Percentiles rank a stretch among this genome's conserved stretches.
Evolutionary conservation across 2,113 vertebrate species (phyloP).

Genomic region (Sinocyclocheilus anshuiensis): DNA sequence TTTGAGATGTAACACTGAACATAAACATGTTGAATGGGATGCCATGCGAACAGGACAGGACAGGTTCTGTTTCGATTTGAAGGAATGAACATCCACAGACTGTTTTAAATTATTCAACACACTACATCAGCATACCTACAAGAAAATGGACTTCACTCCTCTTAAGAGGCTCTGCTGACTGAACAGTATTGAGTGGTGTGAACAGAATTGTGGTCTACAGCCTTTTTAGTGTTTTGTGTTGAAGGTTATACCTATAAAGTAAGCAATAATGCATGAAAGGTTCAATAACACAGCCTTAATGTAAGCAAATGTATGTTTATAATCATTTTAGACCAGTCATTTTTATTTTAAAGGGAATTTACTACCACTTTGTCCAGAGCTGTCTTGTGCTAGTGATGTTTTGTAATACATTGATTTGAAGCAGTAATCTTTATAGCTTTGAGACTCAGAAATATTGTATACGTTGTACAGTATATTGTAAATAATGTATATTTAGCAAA

Average conservation of each 20-base stretch:
- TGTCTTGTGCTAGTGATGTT: conserved; percentile 7
- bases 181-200: neutral
- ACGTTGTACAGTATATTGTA: neutral
- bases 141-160: conserved; percentile 19
- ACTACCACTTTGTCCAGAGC: conserved; percentile 9
- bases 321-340: neutral
- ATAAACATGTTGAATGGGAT: conserved; percentile 1
- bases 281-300: conserved; percentile 17
- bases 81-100: neutral
- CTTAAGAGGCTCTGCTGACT: neutral
- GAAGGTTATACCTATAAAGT: neutral
- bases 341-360: conserved; percentile 12
- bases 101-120: conserved; percentile 9
- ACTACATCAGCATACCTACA: neutral
- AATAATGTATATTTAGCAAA: conserved; percentile 7
- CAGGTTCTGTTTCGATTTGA: neutral
- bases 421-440: conserved; percentile 18
- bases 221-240: conserved; percentile 9
- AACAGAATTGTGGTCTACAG: neutral
- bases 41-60: neutral
- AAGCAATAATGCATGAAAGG: conserved; percentile 39
- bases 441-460: conserved; percentile 1
- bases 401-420: conserved; percentile 24
- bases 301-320: conserved; percentile 16
- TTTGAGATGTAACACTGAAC: neutral